Base-by-base conservation (phyloP, 2,888 invertebrate genomes). In the Hanleya hanleyi region DNA sequence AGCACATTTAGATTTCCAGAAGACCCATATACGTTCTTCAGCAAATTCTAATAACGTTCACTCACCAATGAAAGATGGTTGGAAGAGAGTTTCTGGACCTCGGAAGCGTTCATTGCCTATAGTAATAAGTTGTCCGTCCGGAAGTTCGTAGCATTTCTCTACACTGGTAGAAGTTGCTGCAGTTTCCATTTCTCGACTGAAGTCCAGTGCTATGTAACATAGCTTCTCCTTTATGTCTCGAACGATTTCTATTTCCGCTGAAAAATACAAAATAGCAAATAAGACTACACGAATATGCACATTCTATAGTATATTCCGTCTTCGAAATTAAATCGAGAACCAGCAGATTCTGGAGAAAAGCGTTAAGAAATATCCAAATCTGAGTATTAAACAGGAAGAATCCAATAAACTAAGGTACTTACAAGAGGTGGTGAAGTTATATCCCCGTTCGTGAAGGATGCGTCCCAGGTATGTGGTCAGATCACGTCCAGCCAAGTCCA, bases 401-500 rank as follows among this genome's bases (percentile, higher is more conserved):
- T n/a, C n/a, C n/a, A n/a, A n/a, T n/a, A n/a, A n/a, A n/a, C n/a
- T n/a, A n/a, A n/a, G n/a, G 57, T 4, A 4, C 71, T 73, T 69
- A 67, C 78, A 77, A 37, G 78, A 75, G 69, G 81, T 83, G 41
- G 79, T 76, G 75, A 87, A 87, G 26, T 73, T 73, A 73, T 84
- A 86, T 36, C 85, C 85, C 61, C 83, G 75, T 69, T 84, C 85
- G n/a, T 80, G 82, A 90, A 97, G 94, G 94, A 97, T 97, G 94
- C 96, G 96, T 96, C 96, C 96, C 92, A 97, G 94, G 93, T 97
- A 97, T 93, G 97, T 96, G 92, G 97, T 97, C 92, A 97, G 94
- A 92, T 97, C 96, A 89, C 96, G 96, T 90, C 96, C 96, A 89
- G 96, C 96, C 94, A 96, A 94, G 93, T 97, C 96, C 1, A 93